Percentiles rank a stretch among this genome's conserved stretches.
These are phyloP conservation scores for Phania funesta DNA, from an alignment of 2,888 invertebrate genomes.

Conservation along the genomic window DNA sequence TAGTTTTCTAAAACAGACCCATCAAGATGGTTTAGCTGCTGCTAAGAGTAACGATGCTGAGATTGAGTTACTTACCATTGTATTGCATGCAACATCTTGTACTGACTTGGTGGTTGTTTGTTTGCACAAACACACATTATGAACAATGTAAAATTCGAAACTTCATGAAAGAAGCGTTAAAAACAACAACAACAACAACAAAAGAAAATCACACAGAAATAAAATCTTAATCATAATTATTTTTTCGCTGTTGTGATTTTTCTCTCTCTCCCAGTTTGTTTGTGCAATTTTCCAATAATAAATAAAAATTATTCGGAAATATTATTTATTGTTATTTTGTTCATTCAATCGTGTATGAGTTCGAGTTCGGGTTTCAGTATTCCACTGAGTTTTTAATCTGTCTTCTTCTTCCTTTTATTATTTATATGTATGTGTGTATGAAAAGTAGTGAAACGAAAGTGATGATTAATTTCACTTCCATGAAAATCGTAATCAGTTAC, in stretches of 20 bases:
- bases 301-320: slow-evolving; percentile 65
- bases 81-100: slow-evolving; percentile 21
- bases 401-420: slow-evolving; percentile 46
- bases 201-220: slow-evolving; percentile 7
- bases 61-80: slow-evolving; percentile 17
- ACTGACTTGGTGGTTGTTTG: slow-evolving; percentile 36
- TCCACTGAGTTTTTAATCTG: slow-evolving; percentile 33
- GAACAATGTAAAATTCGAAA: not conserved
- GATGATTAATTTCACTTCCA: slow-evolving; percentile 55
- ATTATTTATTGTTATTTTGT: slow-evolving; percentile 60
- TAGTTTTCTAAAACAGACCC: slow-evolving; percentile 30
- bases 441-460: slow-evolving; percentile 44
- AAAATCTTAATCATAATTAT: slow-evolving; percentile 37
- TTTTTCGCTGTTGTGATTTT: slow-evolving; percentile 50
- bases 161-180: not conserved
- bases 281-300: slow-evolving; percentile 61
- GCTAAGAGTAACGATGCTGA: not conserved
- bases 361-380: not conserved
- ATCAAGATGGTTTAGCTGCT: slow-evolving; percentile 1
- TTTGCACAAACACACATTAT: not conserved
- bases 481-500: slow-evolving; percentile 29
- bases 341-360: slow-evolving; percentile 41
- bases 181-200: not conserved
- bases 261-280: slow-evolving; percentile 9
- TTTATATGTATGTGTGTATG: not conserved